phyloP scores from a whole-genome alignment of 2,888 invertebrate genomes.

The Formica aserva region DNA sequence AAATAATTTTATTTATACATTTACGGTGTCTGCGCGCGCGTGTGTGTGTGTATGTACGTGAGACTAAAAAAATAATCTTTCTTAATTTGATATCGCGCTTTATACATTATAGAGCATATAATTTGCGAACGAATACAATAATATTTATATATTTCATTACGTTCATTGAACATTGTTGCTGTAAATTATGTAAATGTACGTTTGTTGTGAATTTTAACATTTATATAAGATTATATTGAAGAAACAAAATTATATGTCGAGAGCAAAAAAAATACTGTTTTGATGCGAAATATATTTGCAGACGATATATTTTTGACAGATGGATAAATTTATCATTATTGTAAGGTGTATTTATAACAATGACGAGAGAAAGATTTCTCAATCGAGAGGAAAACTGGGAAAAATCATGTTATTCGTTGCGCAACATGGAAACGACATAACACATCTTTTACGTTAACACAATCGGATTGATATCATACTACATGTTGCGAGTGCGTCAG shows the following conservation, averaged over 20 bases:
- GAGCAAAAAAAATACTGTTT: background rate
- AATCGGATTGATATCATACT: background rate
- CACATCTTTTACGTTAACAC: background rate
- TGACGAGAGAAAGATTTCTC: background rate
- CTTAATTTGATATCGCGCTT: conserved; percentile 3
- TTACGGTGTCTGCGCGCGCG: background rate
- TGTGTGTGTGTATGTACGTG: no score
- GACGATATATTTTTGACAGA: background rate
- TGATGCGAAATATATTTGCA: background rate
- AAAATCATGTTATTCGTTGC: background rate
- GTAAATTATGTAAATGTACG: background rate
- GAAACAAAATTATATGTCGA: background rate
- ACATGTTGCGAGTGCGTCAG: conserved; percentile 11
- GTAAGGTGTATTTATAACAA: background rate
- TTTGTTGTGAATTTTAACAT: background rate
- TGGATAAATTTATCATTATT: background rate
- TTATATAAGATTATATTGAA: background rate
- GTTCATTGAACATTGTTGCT: background rate
- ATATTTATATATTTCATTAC: background rate
- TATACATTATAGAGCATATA: background rate
- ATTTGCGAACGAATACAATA: background rate
- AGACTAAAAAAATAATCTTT: background rate
- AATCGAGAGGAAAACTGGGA: background rate
- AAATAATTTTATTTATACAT: conserved; percentile 5
- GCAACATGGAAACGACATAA: background rate